Evolutionary conservation across 2,113 vertebrate genomes (phyloP).

Genomic region (Isurus oxyrinchus): DNA sequence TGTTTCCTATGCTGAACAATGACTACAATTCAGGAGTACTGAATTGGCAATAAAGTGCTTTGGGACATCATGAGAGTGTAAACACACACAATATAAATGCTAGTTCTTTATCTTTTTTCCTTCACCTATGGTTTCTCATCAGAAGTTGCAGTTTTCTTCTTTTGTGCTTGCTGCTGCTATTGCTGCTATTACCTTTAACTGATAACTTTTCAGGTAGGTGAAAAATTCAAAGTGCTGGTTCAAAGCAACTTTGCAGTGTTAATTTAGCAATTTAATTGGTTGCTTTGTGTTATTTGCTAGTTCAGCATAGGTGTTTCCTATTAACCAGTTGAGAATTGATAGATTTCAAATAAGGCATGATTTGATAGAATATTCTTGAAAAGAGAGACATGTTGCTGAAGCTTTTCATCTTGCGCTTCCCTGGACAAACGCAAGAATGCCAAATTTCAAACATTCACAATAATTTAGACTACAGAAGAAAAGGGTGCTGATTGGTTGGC

Average conservation of each 20-base stretch:
- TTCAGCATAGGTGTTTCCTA: background rate
- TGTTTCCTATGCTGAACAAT: background rate
- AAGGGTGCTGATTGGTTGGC: no score
- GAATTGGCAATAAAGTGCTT: background rate
- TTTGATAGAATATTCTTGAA: no score
- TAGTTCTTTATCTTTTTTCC: background rate
- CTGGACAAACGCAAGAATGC: no score
- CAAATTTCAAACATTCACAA: no score
- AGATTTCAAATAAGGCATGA: background rate
- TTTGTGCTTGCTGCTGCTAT: background rate
- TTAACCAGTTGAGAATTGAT: background rate
- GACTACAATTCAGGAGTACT: background rate
- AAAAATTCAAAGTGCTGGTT: background rate
- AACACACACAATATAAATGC: background rate
- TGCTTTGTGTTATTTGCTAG: background rate
- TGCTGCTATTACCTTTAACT: background rate
- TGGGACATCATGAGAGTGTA: background rate
- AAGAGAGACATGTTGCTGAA: no score
- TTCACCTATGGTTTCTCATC: background rate
- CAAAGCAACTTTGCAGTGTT: background rate
- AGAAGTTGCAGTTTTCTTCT: background rate
- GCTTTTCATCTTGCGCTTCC: no score
- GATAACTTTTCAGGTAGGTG: background rate
- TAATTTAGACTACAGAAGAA: no score
- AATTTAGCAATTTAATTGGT: background rate